phyloP scores from a whole-genome alignment of 2,888 invertebrate genomes.

The Smittia sp. region DNA sequence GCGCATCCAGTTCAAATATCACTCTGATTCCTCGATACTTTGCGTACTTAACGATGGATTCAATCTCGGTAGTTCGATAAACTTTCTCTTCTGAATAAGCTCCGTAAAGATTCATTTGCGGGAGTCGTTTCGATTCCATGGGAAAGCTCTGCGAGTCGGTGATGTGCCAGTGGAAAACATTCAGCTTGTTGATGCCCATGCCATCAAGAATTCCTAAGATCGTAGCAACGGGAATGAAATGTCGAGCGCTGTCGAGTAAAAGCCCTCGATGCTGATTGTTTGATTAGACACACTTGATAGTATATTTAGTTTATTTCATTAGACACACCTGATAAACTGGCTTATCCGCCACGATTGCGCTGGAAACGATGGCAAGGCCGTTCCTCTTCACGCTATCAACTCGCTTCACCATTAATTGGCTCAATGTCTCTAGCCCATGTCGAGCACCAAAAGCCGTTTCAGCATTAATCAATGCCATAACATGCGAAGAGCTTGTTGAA shows the following conservation, averaged over 20 bases:
- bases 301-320: too few species aligned
- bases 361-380: conserved; percentile 61
- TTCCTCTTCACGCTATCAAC: conserved; percentile 50
- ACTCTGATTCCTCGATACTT: conserved; percentile 77
- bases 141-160: conserved; percentile 93
- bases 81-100: conserved; percentile 68
- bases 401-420: conserved; percentile 60
- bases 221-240: conserved; percentile 71
- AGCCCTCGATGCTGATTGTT: conserved; percentile 84
- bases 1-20: conserved; percentile 85
- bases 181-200: conserved; percentile 85
- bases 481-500: conserved; percentile 53
- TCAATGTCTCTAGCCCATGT: conserved; percentile 73
- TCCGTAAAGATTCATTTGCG: conserved; percentile 73
- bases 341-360: conserved; percentile 68
- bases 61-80: conserved; percentile 65
- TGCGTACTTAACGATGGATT: conserved; percentile 71
- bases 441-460: conserved; percentile 70
- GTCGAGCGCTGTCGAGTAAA: conserved; percentile 83
- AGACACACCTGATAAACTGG: too few species aligned
- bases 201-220: conserved; percentile 75
- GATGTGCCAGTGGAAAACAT: conserved; percentile 90
- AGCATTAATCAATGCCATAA: conserved; percentile 59
- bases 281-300: too few species aligned
- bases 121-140: conserved; percentile 69